Conservation (phyloP, 2,797 vertebrate genomes). For the Tadarida brasiliensis region DNA sequence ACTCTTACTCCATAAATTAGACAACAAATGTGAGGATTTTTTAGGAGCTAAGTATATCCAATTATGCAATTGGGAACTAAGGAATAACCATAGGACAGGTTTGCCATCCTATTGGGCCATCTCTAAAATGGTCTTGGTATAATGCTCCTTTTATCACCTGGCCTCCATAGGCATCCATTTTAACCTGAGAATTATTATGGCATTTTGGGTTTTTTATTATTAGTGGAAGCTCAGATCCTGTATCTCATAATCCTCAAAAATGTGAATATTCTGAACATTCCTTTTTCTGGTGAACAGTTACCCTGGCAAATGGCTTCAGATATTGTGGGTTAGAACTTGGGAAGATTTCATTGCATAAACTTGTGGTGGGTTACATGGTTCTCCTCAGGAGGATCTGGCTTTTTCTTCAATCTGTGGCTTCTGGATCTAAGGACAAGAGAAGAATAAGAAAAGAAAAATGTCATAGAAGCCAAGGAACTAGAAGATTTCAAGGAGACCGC, state of each 20-base stretch:
- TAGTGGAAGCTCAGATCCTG: neutral
- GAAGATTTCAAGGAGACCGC: neutral
- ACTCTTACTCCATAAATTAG: neutral
- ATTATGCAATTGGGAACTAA: neutral
- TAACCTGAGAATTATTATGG: neutral
- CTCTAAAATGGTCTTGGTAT: neutral
- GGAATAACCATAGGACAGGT: neutral
- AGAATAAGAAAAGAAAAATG: conserved; percentile 44
- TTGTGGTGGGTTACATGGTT: neutral
- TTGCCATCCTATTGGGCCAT: neutral
- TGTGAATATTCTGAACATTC: neutral
- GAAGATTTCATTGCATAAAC: neutral
- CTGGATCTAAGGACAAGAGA: neutral
- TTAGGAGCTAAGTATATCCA: neutral
- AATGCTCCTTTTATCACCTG: neutral
- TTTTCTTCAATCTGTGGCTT: neutral
- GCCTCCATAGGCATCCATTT: neutral
- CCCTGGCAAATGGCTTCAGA: neutral
- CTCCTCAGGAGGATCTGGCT: neutral
- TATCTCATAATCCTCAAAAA: neutral
- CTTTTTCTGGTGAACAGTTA: neutral
- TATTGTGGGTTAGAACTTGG: neutral
- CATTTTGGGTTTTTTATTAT: conserved; percentile 3
- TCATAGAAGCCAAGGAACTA: neutral
- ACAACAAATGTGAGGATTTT: neutral